Evolutionary conservation across 2,888 invertebrate genomes (phyloP), one percentile per base, ranked within the genome.

Genomic region (Drosophila villosipedis): DNA sequence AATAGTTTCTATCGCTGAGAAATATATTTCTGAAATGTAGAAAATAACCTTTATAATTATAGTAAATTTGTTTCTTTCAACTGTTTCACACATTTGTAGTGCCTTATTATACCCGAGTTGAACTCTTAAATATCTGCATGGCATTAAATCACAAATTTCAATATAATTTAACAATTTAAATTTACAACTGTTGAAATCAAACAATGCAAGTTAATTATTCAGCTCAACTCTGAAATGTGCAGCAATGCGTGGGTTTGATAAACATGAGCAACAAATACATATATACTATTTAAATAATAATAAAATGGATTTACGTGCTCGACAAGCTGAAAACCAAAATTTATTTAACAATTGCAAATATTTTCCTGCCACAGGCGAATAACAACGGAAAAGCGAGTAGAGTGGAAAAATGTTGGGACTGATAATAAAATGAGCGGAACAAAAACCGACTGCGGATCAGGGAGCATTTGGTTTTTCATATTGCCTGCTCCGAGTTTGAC

Each of bases 211-310:
- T 37, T 37, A 71, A 62, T 75, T 53, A 61, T 52, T 14, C 59
- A 69, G 37, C 4, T 47, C 64, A 22, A 52, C 35, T 28, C 54
- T 47, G 43, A 52, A 73, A 47, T 65, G 61, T 60, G 52, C 78
- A 68, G 6, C 50, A 78, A 63, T 72, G 73, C 72, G 65, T 58
- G 52, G 30, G 16, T 16, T 19, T 39, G 82, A 81, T 78, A 81
- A 77, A 68, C 47, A 35, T 7, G 19, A n/a, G 19, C 19, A 22
- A 19, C 30, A 31, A 43, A 25, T 25, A 59, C 22, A 57, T 14
- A 25, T 28, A 31, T 10, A 52, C 16, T 59, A 35, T 57, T 28
- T 52, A 52, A 70, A 58, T 54, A 61, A 62, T 35, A 54, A 60
- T 76, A 31, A 41, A 60, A 65, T 60, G 14, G 62, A 77, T 62